phyloP scores from a whole-genome alignment of 2,797 vertebrate species.

The Thripadectes ignobilis region DNA sequence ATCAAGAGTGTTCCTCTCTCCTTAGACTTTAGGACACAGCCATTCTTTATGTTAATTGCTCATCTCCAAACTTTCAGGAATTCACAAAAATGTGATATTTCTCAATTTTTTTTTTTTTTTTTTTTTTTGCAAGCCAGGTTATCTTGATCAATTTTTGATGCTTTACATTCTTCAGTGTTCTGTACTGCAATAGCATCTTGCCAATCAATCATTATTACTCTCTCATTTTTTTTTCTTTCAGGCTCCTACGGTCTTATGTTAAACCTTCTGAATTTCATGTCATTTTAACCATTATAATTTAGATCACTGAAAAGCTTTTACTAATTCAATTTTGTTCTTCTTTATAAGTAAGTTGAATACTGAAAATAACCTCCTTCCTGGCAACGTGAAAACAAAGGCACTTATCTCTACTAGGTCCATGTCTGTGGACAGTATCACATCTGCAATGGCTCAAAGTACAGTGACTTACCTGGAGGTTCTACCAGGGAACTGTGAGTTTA shows the following conservation, averaged over 20 bases:
- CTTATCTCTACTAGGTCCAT: not conserved
- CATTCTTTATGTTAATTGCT: not conserved
- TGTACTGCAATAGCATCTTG: not conserved
- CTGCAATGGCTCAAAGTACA: not conserved
- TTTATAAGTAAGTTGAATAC: not conserved
- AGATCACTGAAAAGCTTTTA: not conserved
- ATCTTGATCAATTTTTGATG: not conserved
- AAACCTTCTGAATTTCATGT: not conserved
- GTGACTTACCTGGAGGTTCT: not conserved
- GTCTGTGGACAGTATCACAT: not conserved
- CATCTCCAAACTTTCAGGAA: not conserved
- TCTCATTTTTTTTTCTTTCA: constrained; percentile 30
- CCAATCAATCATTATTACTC: constrained; percentile 34
- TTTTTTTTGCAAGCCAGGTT: not conserved
- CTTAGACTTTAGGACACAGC: not conserved
- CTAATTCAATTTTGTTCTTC: not conserved
- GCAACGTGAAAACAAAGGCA: not conserved
- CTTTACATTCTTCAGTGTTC: not conserved
- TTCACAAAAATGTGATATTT: not conserved
- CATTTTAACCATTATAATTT: not conserved
- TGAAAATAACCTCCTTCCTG: not conserved
- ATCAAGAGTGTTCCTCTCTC: not conserved
- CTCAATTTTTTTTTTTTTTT: not conserved
- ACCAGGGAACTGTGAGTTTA: not conserved
- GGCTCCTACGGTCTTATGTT: not conserved